phyloP scores from a whole-genome alignment of 30 jellyfish, hydroid and myxozoan genomes.

The Aurelia sp. region DNA sequence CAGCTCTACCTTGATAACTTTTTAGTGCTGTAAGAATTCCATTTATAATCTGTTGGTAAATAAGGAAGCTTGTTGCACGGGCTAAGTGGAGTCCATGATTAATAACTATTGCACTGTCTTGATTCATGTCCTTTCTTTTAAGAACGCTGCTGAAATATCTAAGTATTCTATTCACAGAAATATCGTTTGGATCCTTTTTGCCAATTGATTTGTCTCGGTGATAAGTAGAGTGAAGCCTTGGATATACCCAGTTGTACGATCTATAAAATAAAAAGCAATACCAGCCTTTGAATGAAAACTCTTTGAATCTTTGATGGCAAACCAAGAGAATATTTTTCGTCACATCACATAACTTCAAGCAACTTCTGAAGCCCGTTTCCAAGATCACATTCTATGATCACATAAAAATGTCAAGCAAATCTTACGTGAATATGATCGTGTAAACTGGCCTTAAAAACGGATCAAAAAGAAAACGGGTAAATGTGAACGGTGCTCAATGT shows the following conservation, averaged over 20 bases:
- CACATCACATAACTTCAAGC: no score
- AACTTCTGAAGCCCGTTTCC: no score
- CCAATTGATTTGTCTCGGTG: slow-evolving; percentile 82
- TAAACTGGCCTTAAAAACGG: no score
- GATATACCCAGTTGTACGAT: slow-evolving; percentile 93
- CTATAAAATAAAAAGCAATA: slow-evolving; percentile 17
- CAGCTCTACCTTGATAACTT: slow-evolving; percentile 50
- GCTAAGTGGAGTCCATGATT: slow-evolving; percentile 86
- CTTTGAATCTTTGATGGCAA: no score
- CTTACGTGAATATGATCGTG: no score
- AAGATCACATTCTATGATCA: no score
- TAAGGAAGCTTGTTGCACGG: slow-evolving; percentile 88
- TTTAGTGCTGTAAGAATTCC: slow-evolving; percentile 47
- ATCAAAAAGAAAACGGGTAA: no score
- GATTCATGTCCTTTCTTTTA: slow-evolving; percentile 32
- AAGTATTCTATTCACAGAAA: slow-evolving; percentile 63
- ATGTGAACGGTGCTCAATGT: no score
- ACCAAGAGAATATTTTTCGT: no score
- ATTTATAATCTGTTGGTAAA: slow-evolving; percentile 55
- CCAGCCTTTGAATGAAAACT: no score
- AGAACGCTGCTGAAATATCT: slow-evolving; percentile 27
- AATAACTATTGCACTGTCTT: slow-evolving; percentile 72
- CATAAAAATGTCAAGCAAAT: no score
- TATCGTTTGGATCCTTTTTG: slow-evolving; percentile 67
- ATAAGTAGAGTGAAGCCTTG: slow-evolving; percentile 74